phyloP scores from a whole-genome alignment of 2,113 vertebrate genomes.

The Phaethon lepturus region DNA sequence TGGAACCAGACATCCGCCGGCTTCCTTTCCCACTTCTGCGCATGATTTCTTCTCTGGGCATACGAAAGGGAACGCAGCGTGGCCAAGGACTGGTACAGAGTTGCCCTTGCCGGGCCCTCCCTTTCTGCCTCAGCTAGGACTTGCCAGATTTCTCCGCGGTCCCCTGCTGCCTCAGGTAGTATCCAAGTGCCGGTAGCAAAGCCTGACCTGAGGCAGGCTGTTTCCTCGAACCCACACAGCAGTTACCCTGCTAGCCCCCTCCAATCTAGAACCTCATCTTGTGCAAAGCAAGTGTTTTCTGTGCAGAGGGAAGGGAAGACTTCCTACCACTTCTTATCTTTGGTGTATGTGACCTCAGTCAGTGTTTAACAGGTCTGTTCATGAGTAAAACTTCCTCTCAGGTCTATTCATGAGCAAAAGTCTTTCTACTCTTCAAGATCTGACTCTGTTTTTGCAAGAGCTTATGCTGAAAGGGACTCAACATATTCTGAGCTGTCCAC shows the following conservation, averaged over 20 bases:
- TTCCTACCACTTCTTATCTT: neutral
- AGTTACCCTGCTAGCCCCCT: neutral
- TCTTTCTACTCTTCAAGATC: neutral
- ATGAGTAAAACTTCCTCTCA: neutral
- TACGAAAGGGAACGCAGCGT: rapidly evolving
- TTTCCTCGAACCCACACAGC: neutral
- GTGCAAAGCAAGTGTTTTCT: neutral
- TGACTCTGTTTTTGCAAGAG: neutral
- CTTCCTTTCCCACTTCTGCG: neutral
- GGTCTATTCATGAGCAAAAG: neutral
- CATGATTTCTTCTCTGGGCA: neutral
- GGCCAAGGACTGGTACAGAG: neutral
- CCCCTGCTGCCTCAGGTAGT: neutral
- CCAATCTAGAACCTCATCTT: neutral
- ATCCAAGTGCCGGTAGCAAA: slow-evolving; percentile 16
- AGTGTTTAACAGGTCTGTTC: neutral
- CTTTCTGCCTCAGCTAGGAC: neutral
- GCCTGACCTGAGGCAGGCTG: neutral
- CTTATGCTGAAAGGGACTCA: neutral
- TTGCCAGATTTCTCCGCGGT: neutral
- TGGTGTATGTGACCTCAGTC: neutral
- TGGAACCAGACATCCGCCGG: neutral
- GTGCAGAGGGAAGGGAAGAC: neutral
- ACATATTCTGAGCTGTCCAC: rapidly evolving
- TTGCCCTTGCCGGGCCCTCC: rapidly evolving